Percentiles rank a stretch among this genome's conserved stretches.
These are phyloP conservation scores for Altica lythri DNA, from an alignment of 2,888 invertebrate genomes.

Conservation along the genomic window DNA sequence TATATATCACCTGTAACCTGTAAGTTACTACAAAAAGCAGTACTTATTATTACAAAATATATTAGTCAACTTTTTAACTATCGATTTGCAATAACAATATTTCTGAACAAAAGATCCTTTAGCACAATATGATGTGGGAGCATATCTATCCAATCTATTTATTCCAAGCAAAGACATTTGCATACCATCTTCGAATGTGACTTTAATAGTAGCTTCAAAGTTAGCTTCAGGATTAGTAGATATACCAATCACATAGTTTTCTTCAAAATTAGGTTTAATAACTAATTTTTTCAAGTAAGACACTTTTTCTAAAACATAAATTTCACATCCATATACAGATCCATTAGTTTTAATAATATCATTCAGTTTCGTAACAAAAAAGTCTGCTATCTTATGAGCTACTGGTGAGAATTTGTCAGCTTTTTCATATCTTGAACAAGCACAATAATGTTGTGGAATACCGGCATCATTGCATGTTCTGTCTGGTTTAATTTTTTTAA, in stretches of 20 bases:
- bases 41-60: slow-evolving; percentile 40
- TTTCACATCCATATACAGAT: slow-evolving; percentile 39
- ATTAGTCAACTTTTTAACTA: slow-evolving; percentile 33
- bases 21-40: slow-evolving; percentile 33
- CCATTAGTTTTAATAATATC: slow-evolving; percentile 32
- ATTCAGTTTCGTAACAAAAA: slow-evolving; percentile 54
- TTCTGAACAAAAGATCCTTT: slow-evolving; percentile 48
- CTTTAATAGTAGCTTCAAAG: slow-evolving; percentile 71
- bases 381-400: slow-evolving; percentile 61
- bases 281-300: slow-evolving; percentile 39
- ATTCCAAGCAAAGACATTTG: slow-evolving; percentile 61
- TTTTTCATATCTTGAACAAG: slow-evolving; percentile 66
- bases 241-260: slow-evolving; percentile 67
- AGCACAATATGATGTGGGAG: slow-evolving; percentile 60
- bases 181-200: slow-evolving; percentile 35
- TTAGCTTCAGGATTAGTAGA: slow-evolving; percentile 67
- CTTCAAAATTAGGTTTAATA: slow-evolving; percentile 34
- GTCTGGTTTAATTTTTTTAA: slow-evolving; percentile 63
- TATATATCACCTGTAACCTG: too few species aligned
- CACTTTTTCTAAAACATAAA: slow-evolving; percentile 43
- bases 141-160: slow-evolving; percentile 62
- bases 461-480: slow-evolving; percentile 72
- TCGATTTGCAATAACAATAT: slow-evolving; percentile 60
- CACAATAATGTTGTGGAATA: slow-evolving; percentile 76
- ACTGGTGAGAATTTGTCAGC: slow-evolving; percentile 58